These are phyloP conservation scores for Dendrolimus kikuchii DNA, from an alignment of 1,140 invertebrate species.

Conservation along the genomic window DNA sequence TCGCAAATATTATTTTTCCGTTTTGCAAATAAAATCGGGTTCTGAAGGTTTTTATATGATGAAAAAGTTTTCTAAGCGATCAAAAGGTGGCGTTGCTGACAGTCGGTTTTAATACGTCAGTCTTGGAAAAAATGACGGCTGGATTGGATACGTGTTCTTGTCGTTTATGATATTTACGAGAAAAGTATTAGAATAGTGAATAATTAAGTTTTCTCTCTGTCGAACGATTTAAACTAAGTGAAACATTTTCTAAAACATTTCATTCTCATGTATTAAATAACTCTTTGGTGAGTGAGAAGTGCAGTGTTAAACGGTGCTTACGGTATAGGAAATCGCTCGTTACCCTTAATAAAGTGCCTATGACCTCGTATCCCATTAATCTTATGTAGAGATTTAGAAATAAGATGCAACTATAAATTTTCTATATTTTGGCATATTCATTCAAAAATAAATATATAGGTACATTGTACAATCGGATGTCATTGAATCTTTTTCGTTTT, in stretches of 20 bases:
- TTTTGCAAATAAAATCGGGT: conserved; percentile 9
- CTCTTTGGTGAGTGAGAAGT: conserved; percentile 52
- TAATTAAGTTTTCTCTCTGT: conserved; percentile 35
- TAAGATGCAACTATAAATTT: too few relatives aligned
- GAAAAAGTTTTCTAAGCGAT: conserved; percentile 44
- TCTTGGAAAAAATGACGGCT: conserved; percentile 74
- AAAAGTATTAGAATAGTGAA: conserved; percentile 61
- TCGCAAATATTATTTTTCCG: not conserved
- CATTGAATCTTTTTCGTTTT: too few relatives aligned
- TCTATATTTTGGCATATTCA: too few relatives aligned
- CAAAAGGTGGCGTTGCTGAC: conserved; percentile 58
- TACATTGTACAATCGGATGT: too few relatives aligned
- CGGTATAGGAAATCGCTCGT: conserved; percentile 53
- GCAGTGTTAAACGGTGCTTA: conserved; percentile 47
- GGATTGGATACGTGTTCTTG: conserved; percentile 72
- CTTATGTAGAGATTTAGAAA: too few relatives aligned
- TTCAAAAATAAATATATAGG: too few relatives aligned
- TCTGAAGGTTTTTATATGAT: conserved; percentile 54
- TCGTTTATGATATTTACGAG: conserved; percentile 74
- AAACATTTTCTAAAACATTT: conserved; percentile 39
- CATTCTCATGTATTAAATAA: conserved; percentile 60
- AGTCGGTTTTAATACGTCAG: conserved; percentile 53
- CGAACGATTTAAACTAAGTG: conserved; percentile 50
- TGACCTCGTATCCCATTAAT: not conserved
- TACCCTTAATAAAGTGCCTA: conserved; percentile 29